Base-by-base conservation (phyloP, 1,140 invertebrate species). In the Diachasmimorpha longicaudata region DNA sequence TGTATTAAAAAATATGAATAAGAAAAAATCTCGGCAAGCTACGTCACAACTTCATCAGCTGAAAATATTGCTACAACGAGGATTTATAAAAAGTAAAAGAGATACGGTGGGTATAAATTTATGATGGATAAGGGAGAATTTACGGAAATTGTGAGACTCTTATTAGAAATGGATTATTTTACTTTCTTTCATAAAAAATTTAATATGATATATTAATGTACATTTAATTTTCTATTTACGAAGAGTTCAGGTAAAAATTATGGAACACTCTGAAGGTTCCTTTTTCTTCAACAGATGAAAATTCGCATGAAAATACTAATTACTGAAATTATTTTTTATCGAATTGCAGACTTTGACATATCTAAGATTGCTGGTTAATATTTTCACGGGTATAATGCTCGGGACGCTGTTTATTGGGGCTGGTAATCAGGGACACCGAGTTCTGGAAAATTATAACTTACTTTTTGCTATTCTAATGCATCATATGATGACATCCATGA, bases 401-500 rank as follows among this genome's bases (percentile, higher is more conserved):
- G 94, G 95, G 5, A 87, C 90, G 1, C 86, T 96, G 19, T 96
- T 94, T 83, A 90, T 93, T 72, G 88, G 92, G 75, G 89, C 92
- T 11, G 95, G 95, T 14, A 90, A 90, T 70, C 93, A 95, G 78
- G 94, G 93, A 0, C 91, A 92, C 0, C 89, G 93, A 79, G 93
- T 95, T 0, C 80, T 95, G 21, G 93, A 95, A 78, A 96, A 96
- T 84, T 96, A 95, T 80, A 96, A 96, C 88, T 87, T 96, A 36
- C 85, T 96, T 0, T 96, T 96, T 83, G 93, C 93, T 1, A 94
- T 95, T 77, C 88, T 96, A 0, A 95, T 96, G 89, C 95, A 96
- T 84, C 93, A 94, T 79, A 94, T 95, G 90, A 95, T 95, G 93
- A 93, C 93, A 4, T 93, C 94, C 0, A 95, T 95, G 94, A 95